Percentiles rank a stretch among this genome's conserved stretches.
Evolutionary conservation across 1,140 invertebrate genomes (phyloP).

Genomic region (Copidosoma floridanum): DNA sequence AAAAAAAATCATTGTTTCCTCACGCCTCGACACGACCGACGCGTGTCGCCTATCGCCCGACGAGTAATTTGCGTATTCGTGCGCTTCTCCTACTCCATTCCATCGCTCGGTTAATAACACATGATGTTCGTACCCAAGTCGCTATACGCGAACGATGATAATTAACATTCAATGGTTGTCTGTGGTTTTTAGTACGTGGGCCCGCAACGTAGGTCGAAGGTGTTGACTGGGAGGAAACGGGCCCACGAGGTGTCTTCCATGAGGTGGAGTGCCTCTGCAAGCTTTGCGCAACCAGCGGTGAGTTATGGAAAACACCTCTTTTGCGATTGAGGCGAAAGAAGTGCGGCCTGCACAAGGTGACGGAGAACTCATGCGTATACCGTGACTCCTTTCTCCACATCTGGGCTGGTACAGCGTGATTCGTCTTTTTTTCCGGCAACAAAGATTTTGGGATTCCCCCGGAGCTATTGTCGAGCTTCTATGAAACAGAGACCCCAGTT

Average conservation of each 20-base stretch:
- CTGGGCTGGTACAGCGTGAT: no score
- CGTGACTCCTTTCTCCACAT: no score
- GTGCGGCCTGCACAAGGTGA: no score
- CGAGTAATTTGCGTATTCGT: neutral
- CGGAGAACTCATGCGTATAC: no score
- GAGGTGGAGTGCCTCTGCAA: neutral
- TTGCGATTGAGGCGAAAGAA: no score
- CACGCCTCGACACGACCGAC: neutral
- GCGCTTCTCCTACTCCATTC: neutral
- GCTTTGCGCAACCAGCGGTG: neutral
- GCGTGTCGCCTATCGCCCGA: neutral
- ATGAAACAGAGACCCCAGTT: no score
- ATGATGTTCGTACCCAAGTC: no score
- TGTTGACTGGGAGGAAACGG: neutral
- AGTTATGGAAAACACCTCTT: no score
- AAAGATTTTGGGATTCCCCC: no score
- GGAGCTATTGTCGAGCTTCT: no score
- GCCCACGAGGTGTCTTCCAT: constrained; percentile 12
- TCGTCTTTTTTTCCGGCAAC: no score
- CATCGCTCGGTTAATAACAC: no score
- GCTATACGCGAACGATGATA: neutral
- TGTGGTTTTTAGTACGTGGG: constrained; percentile 16
- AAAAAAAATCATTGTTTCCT: neutral
- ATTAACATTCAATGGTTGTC: constrained; percentile 26
- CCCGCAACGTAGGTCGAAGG: constrained; percentile 15